Conservation (phyloP, 2,113 vertebrate genomes). For the Calyptommatus sinebrachiatus region DNA sequence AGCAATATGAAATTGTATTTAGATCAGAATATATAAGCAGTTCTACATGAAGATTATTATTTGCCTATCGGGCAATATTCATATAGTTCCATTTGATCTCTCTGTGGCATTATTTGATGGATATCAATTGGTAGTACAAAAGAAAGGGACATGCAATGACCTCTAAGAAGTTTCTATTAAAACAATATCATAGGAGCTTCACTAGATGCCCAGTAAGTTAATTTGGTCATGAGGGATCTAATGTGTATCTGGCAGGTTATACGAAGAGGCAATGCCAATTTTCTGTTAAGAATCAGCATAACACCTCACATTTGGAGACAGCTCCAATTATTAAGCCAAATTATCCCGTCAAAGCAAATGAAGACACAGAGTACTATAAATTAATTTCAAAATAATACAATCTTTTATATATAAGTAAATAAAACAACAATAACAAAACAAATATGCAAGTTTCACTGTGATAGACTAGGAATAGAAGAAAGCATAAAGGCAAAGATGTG, state of each 20-base stretch:
- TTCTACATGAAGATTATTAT: constrained; percentile 25
- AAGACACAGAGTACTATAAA: constrained; percentile 11
- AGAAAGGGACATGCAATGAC: too few relatives aligned
- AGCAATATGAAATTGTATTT: constrained; percentile 50
- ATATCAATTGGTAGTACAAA: constrained; percentile 7
- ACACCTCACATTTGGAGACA: too few relatives aligned
- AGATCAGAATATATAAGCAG: constrained; percentile 4
- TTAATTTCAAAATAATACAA: constrained; percentile 7
- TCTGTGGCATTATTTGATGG: constrained; percentile 5
- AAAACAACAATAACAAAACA: neutral
- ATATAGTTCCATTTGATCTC: constrained; percentile 21
- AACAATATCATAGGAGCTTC: too few relatives aligned
- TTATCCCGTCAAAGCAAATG: neutral
- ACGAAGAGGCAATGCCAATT: too few relatives aligned
- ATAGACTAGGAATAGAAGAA: neutral
- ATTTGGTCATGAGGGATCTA: too few relatives aligned
- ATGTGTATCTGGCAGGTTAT: too few relatives aligned
- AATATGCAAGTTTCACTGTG: neutral
- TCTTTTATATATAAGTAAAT: neutral
- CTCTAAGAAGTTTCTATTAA: too few relatives aligned
- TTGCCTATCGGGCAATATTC: constrained; percentile 36
- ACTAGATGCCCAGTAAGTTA: too few relatives aligned
- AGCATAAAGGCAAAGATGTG: neutral
- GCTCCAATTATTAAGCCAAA: neutral
- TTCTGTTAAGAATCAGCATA: too few relatives aligned